A percentile compares a stretch with the other conserved stretches of the same genome.
These are phyloP conservation scores for Sorex maritimensis DNA, from an alignment of 2,797 vertebrate species.

Conservation along the genomic window DNA sequence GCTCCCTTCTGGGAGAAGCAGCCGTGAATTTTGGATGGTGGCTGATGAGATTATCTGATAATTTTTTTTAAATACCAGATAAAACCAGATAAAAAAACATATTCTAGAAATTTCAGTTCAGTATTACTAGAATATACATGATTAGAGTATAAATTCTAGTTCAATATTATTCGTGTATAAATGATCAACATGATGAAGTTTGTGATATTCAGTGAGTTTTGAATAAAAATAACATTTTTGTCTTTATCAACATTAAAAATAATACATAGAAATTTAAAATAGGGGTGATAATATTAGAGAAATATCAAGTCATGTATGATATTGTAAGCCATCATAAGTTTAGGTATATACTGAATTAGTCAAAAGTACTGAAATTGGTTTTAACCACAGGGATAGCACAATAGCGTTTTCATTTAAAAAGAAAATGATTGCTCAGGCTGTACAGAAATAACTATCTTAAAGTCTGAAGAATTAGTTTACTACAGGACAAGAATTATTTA, in stretches of 20 bases:
- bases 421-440: not conserved
- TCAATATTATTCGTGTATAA: not conserved
- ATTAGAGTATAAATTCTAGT: not conserved
- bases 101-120: conserved; percentile 41
- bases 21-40: too few species aligned
- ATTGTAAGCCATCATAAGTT: not conserved
- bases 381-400: not conserved
- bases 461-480: not conserved
- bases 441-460: not conserved
- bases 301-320: not conserved
- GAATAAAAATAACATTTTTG: not conserved
- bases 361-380: not conserved
- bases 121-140: not conserved
- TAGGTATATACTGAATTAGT: not conserved
- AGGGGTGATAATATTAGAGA: not conserved
- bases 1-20: too few species aligned
- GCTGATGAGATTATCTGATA: too few species aligned
- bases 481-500: not conserved
- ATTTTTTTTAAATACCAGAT: not conserved
- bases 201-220: not conserved
- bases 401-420: not conserved
- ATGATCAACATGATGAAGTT: not conserved
- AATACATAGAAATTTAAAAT: not conserved
- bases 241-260: not conserved
- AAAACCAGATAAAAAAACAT: not conserved